phyloP scores from a whole-genome alignment of 2,113 vertebrate genomes.

The Hydropotes inermis region DNA sequence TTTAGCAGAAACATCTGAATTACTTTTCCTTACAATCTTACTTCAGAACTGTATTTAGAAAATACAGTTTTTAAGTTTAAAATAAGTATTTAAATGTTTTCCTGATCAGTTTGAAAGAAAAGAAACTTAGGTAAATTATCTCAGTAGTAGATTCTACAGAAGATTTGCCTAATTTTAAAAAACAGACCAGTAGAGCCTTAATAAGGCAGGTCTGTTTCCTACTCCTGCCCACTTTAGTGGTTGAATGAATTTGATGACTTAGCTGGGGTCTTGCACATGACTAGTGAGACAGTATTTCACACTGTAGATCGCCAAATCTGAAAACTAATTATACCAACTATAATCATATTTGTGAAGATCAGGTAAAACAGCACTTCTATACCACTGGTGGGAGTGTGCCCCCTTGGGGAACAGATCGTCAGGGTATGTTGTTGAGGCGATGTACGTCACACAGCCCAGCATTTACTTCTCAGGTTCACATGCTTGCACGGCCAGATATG shows the following conservation, averaged over 20 bases:
- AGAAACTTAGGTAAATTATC: constrained; percentile 1
- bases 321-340: neutral
- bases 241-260: neutral
- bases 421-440: neutral
- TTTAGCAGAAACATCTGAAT: neutral
- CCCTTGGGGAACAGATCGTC: neutral
- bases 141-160: neutral
- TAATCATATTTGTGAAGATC: neutral
- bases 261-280: neutral
- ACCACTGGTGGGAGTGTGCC: neutral
- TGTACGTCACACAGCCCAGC: neutral
- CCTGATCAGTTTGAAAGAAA: neutral
- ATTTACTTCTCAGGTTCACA: neutral
- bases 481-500: neutral
- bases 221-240: neutral
- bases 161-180: neutral
- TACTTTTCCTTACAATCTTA: neutral
- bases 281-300: neutral
- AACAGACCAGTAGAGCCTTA: neutral
- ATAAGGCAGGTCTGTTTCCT: neutral
- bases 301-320: neutral
- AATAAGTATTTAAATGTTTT: neutral
- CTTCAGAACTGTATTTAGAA: neutral
- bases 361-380: neutral
- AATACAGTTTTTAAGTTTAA: constrained; percentile 37